Evolutionary conservation across 2,797 vertebrate species (phyloP).

Genomic region (Psittacula derbiana): DNA sequence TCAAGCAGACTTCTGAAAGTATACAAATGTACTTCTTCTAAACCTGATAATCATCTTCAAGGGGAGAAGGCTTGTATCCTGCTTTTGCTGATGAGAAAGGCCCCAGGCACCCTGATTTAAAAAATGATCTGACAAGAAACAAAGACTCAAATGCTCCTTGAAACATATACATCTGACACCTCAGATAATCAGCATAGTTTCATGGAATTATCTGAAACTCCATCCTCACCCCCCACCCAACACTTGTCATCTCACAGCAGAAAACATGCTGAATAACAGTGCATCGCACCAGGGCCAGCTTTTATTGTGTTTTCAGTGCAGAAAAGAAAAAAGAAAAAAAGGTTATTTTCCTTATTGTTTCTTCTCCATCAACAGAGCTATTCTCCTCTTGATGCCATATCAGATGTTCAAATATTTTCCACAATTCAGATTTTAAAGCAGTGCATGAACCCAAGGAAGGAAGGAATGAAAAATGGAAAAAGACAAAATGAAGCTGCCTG

Average conservation of each 20-base stretch:
- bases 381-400: conserved; percentile 44
- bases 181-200: conserved; percentile 63
- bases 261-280: conserved; percentile 31
- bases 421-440: neutral
- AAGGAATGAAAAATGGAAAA: neutral
- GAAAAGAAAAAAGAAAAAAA: neutral
- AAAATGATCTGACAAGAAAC: conserved; percentile 62
- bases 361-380: neutral
- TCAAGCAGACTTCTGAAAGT: conserved; percentile 52
- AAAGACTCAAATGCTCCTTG: conserved; percentile 47
- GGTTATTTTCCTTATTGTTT: neutral
- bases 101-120: conserved; percentile 58
- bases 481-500: neutral
- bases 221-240: conserved; percentile 21
- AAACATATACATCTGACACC: conserved; percentile 54
- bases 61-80: conserved; percentile 47
- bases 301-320: neutral
- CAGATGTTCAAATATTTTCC: conserved; percentile 24
- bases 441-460: neutral
- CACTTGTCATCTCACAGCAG: conserved; percentile 41
- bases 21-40: conserved; percentile 40
- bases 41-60: conserved; percentile 55
- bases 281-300: neutral
- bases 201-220: conserved; percentile 57
- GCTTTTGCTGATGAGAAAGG: conserved; percentile 49